Percentiles rank a stretch among this genome's conserved stretches.
These are phyloP conservation scores for Oceanodroma leucorhoa DNA, from an alignment of 2,797 vertebrate species.

Conservation along the genomic window DNA sequence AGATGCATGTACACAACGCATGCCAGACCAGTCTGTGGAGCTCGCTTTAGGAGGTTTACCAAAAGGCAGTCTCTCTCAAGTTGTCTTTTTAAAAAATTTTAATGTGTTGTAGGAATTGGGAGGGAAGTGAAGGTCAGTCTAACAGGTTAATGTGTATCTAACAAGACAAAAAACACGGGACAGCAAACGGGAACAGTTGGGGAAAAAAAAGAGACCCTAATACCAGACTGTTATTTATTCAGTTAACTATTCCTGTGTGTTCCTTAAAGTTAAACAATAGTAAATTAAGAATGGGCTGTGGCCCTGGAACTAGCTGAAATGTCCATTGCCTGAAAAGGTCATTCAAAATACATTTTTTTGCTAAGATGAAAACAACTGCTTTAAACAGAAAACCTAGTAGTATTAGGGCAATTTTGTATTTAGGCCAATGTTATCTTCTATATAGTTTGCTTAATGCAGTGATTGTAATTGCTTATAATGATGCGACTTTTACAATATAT, in stretches of 20 bases:
- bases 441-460: not conserved
- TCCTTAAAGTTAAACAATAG: not conserved
- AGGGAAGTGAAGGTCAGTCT: constrained; percentile 30
- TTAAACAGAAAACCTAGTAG: not conserved
- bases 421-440: not conserved
- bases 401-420: not conserved
- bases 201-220: not conserved
- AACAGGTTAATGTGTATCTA: constrained; percentile 46
- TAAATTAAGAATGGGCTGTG: not conserved
- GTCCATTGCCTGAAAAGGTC: not conserved
- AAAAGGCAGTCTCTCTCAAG: constrained; percentile 36
- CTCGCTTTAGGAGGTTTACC: constrained; percentile 30
- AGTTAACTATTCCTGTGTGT: not conserved
- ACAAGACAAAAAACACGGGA: constrained; percentile 26
- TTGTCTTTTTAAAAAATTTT: constrained; percentile 50
- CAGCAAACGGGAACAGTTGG: not conserved
- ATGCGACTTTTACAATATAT: not conserved
- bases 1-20: constrained; percentile 57
- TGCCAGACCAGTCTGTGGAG: constrained; percentile 36
- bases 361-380: not conserved
- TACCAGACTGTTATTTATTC: not conserved
- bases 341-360: not conserved
- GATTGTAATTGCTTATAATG: constrained; percentile 1
- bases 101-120: not conserved
- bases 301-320: not conserved